Percentiles rank a stretch among this genome's conserved stretches.
Conservation (phyloP, 2,113 vertebrate species). For the Dicaeum eximium region DNA sequence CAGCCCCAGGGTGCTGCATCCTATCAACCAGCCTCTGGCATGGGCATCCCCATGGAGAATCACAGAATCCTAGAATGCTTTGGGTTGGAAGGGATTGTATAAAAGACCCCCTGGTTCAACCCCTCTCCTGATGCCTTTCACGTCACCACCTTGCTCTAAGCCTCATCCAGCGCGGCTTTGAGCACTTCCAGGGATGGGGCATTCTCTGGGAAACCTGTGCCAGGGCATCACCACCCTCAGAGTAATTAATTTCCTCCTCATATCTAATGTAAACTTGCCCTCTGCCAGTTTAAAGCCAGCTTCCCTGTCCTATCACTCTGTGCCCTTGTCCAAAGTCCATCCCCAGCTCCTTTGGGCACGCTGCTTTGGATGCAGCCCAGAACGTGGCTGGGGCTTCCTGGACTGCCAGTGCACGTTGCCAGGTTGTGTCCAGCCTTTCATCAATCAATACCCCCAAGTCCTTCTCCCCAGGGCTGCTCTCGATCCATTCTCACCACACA, state of each 20-base stretch:
- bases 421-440: neutral
- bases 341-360: neutral
- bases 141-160: neutral
- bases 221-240: neutral
- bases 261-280: neutral
- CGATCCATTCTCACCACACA: accelerated
- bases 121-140: neutral
- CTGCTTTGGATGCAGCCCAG: neutral
- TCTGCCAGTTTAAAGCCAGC: neutral
- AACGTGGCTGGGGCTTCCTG: neutral
- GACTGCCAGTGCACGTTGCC: neutral
- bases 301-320: neutral
- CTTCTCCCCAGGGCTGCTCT: neutral
- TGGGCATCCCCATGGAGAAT: accelerated
- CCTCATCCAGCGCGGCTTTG: neutral
- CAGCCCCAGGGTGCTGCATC: neutral
- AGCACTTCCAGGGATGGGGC: neutral
- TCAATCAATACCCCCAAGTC: neutral
- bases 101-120: neutral
- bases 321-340: neutral
- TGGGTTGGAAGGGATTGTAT: neutral
- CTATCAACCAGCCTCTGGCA: neutral
- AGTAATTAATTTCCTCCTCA: neutral
- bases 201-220: neutral
- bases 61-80: neutral